These are phyloP conservation scores for Dipodomys stephensi DNA, from an alignment of 2,113 vertebrate genomes.

Conservation along the genomic window DNA sequence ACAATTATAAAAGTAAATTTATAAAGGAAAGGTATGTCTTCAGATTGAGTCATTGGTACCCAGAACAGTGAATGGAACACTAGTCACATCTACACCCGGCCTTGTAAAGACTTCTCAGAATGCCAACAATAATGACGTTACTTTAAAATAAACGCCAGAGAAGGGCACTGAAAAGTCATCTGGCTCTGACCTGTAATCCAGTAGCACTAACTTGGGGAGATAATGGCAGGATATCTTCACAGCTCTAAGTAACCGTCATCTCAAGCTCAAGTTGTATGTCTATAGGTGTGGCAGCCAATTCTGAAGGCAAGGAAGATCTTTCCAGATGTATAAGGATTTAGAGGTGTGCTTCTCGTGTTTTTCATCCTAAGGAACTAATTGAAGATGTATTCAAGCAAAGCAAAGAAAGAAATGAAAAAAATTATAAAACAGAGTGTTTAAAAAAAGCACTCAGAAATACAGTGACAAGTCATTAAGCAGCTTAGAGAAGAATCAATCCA, in stretches of 20 bases:
- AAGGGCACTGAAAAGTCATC: background rate
- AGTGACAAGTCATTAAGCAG: background rate
- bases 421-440: background rate
- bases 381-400: conserved; percentile 29
- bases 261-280: background rate
- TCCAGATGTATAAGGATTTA: background rate
- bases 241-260: background rate
- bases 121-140: background rate
- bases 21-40: background rate
- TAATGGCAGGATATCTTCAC: background rate
- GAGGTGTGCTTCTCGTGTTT: background rate
- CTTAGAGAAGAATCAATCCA: background rate
- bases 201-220: background rate
- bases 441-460: background rate
- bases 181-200: background rate
- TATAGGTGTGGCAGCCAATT: background rate
- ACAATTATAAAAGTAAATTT: background rate
- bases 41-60: background rate
- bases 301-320: background rate
- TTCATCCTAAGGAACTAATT: conserved; percentile 19
- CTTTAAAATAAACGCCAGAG: background rate
- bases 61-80: background rate
- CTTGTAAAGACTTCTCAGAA: background rate
- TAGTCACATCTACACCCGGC: background rate
- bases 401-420: conserved; percentile 39